A percentile compares a stretch with the other conserved stretches of the same genome.
Conservation (phyloP, 2,797 vertebrate species). For the Neostethus bicornis region DNA sequence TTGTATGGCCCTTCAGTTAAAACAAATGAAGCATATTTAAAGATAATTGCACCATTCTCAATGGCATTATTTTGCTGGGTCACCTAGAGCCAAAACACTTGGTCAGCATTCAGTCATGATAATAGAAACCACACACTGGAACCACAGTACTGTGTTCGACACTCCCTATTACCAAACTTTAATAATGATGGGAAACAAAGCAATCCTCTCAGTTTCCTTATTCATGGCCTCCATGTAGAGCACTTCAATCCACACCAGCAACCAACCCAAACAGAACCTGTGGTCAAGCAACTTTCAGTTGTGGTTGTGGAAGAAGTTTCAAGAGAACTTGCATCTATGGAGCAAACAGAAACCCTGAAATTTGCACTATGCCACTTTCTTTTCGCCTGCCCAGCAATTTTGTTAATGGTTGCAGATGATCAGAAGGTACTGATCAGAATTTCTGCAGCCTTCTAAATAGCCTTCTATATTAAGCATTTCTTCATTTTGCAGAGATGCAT, state of each 20-base stretch:
- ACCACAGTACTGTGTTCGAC: conserved; percentile 23
- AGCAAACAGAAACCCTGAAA: conserved; percentile 56
- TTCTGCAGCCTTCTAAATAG: conserved; percentile 25
- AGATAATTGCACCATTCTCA: conserved; percentile 13
- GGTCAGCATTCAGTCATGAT: conserved; percentile 32
- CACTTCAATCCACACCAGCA: conserved; percentile 42
- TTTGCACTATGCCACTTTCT: conserved; percentile 52
- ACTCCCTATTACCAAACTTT: conserved; percentile 38
- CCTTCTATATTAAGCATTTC: conserved; percentile 27
- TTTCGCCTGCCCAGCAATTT: conserved; percentile 60
- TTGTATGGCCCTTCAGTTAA: not conserved
- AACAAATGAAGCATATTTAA: conserved; percentile 8
- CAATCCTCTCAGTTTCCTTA: conserved; percentile 26
- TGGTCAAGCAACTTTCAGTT: conserved; percentile 53
- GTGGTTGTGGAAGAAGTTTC: conserved; percentile 52
- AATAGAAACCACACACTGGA: conserved; percentile 27
- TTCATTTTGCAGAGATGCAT: conserved; percentile 15
- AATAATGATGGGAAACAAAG: conserved; percentile 51
- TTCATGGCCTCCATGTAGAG: conserved; percentile 48
- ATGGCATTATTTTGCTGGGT: conserved; percentile 17
- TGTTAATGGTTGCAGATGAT: conserved; percentile 58
- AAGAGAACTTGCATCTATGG: conserved; percentile 33
- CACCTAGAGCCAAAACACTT: conserved; percentile 25
- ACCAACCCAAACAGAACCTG: conserved; percentile 51
- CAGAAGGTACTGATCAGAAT: conserved; percentile 25